Evolutionary conservation across 2,888 invertebrate genomes (phyloP).

Genomic region (Eutolmus rufibarbis): DNA sequence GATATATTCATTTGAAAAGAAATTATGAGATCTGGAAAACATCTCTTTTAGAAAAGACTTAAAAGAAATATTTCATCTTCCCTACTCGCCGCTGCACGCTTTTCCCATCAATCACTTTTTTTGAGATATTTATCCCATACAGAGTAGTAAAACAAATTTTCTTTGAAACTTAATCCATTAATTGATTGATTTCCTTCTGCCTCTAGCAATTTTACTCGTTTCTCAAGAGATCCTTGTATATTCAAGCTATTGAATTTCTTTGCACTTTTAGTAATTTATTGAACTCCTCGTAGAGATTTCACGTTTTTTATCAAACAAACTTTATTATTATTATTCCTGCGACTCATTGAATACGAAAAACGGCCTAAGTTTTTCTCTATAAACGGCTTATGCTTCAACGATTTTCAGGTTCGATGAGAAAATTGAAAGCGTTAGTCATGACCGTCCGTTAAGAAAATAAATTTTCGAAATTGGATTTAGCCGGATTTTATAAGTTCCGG

Average conservation of each 20-base stretch:
- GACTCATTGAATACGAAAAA: neutral
- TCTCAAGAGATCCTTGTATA: neutral
- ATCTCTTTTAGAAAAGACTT: neutral
- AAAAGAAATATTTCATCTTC: neutral
- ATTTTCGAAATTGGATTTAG: neutral
- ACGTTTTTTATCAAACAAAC: neutral
- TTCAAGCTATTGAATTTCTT: neutral
- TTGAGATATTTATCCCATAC: neutral
- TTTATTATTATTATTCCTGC: neutral
- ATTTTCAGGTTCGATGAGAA: neutral
- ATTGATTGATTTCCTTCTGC: neutral
- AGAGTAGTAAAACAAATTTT: neutral
- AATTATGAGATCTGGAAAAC: neutral
- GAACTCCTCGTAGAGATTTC: neutral
- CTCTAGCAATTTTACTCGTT: neutral
- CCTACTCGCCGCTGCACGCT: neutral
- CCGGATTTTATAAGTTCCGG: neutral
- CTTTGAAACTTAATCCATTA: slow-evolving; percentile 16
- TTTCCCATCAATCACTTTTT: slow-evolving; percentile 1
- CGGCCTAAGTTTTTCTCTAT: neutral
- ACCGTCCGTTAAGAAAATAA: neutral
- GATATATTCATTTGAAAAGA: neutral
- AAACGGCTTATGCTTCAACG: neutral
- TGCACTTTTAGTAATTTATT: neutral
- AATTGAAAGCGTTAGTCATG: neutral